Evolutionary conservation across 2,113 vertebrate species (phyloP).

Genomic region (Brachyistius frenatus): DNA sequence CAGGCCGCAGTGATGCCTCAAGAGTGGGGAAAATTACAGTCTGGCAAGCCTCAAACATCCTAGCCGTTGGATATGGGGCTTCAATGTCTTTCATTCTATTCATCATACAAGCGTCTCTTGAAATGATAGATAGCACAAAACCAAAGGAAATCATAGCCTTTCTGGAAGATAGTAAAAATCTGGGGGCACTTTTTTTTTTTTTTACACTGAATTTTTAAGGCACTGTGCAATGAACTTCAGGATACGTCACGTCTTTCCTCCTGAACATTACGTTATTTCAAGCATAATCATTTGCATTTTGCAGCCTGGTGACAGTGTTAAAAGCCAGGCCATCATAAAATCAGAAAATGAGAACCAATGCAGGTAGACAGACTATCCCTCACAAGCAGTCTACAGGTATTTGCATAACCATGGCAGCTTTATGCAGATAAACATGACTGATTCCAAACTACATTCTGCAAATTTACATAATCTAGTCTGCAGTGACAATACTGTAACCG

Average conservation of each 20-base stretch:
- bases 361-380: no score
- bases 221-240: not conserved
- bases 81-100: slow-evolving; percentile 24
- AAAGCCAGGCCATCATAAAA: not conserved
- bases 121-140: not conserved
- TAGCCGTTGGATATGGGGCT: slow-evolving; percentile 31
- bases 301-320: not conserved
- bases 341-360: not conserved
- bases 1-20: slow-evolving; percentile 9
- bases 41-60: slow-evolving; percentile 40
- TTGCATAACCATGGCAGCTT: slow-evolving; percentile 31
- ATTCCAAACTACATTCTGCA: slow-evolving; percentile 14
- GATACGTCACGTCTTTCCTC: not conserved
- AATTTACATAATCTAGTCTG: not conserved
- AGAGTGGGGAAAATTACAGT: slow-evolving; percentile 48
- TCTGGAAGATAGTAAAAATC: no score
- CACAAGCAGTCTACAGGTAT: slow-evolving; percentile 22
- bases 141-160: not conserved
- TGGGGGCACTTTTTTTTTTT: no score
- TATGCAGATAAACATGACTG: slow-evolving; percentile 54
- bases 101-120: not conserved
- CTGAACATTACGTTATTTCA: not conserved
- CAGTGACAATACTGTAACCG: not conserved
- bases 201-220: not conserved
- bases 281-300: not conserved